These are phyloP conservation scores for Paramisgurnus dabryanus DNA, from an alignment of 2,113 vertebrate species.

Conservation along the genomic window DNA sequence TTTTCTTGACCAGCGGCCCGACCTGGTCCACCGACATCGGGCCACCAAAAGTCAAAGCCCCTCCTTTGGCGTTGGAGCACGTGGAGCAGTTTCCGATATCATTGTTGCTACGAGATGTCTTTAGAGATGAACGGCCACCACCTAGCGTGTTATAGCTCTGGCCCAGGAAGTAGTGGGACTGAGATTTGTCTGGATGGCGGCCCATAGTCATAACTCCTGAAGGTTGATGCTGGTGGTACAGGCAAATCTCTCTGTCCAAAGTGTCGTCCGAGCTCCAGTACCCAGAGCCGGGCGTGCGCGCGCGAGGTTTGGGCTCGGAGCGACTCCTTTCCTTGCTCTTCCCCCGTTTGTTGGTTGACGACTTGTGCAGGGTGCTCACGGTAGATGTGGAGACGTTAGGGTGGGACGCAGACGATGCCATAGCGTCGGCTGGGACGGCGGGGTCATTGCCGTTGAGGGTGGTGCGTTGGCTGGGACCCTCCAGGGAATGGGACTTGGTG, in stretches of 20 bases:
- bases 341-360: conserved; percentile 82
- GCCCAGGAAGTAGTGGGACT: conserved; percentile 90
- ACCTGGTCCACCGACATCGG: conserved; percentile 51
- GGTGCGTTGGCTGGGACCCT: conserved; percentile 69
- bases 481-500: conserved; percentile 86
- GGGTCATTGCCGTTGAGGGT: conserved; percentile 31
- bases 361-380: conserved; percentile 61
- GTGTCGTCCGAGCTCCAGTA: conserved; percentile 97
- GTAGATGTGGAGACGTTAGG: conserved; percentile 47
- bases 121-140: conserved; percentile 82
- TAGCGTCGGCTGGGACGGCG: conserved; percentile 1
- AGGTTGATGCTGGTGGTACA: conserved; percentile 76
- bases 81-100: conserved; percentile 75
- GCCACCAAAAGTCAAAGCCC: conserved; percentile 44
- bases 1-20: conserved; percentile 88
- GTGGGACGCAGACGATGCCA: conserved; percentile 25
- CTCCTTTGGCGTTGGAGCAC: conserved; percentile 71
- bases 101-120: conserved; percentile 92
- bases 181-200: conserved; percentile 83
- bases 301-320: conserved; percentile 86
- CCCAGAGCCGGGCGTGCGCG: conserved; percentile 87
- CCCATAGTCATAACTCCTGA: conserved; percentile 94
- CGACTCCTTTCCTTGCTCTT: conserved; percentile 96
- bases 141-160: conserved; percentile 93
- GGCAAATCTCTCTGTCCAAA: conserved; percentile 79